Conservation (phyloP, 2,113 vertebrate species). For the Lophotis ruficrista region DNA sequence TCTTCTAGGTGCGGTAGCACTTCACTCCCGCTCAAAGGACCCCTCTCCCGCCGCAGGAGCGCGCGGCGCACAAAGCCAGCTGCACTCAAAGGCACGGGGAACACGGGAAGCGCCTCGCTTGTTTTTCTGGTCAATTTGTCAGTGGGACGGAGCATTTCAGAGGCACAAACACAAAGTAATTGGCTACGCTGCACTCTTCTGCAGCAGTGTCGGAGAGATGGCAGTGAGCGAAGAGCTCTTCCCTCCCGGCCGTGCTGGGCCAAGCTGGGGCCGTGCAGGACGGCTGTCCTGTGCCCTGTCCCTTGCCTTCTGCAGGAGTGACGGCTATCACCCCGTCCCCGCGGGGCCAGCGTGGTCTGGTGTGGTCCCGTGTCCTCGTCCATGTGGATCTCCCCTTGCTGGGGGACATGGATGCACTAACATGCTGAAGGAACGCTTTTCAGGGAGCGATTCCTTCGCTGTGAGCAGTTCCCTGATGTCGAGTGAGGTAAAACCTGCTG, state of each 20-base stretch:
- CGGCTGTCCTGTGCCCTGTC: fast-evolving
- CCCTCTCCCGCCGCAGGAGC: background rate
- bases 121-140: background rate
- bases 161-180: background rate
- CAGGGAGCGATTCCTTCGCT: background rate
- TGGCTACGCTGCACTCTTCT: background rate
- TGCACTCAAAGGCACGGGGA: background rate
- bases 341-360: fast-evolving
- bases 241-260: background rate
- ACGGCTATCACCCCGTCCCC: fast-evolving
- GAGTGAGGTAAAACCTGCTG: background rate
- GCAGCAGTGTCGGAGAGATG: background rate
- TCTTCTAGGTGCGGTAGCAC: background rate
- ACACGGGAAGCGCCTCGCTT: background rate
- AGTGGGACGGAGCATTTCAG: background rate
- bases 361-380: fast-evolving
- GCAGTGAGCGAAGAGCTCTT: too few species aligned
- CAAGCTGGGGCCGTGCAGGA: background rate
- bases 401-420: background rate
- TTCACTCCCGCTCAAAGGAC: background rate
- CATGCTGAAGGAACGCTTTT: background rate
- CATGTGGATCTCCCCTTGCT: background rate
- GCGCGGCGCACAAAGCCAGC: fast-evolving
- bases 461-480: background rate
- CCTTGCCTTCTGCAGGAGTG: background rate